phyloP scores from a whole-genome alignment of 2,797 vertebrate genomes.

The Myotis planiceps region DNA sequence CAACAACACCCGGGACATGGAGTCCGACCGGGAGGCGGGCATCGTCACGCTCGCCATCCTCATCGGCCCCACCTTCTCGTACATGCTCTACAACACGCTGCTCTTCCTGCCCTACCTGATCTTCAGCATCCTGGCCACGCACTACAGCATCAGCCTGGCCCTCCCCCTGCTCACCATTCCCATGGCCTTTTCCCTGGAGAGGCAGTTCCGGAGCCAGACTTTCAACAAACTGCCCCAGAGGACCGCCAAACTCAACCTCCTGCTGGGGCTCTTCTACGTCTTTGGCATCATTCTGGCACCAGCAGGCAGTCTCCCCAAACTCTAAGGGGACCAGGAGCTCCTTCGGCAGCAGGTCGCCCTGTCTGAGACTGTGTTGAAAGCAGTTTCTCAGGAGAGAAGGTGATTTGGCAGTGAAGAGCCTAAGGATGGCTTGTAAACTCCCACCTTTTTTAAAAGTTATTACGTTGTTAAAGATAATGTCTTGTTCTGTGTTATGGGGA shows the following conservation, averaged over 20 bases:
- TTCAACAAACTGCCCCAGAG: slow-evolving; percentile 95
- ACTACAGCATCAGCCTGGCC: slow-evolving; percentile 96
- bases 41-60: slow-evolving; percentile 98
- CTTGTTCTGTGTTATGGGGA: neutral
- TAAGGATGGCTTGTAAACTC: neutral
- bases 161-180: slow-evolving; percentile 97
- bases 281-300: slow-evolving; percentile 95
- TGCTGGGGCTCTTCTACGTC: slow-evolving; percentile 97
- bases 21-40: slow-evolving; percentile 96
- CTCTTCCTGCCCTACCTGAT: slow-evolving; percentile 96
- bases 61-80: slow-evolving; percentile 94
- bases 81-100: slow-evolving; percentile 94
- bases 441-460: neutral
- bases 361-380: neutral
- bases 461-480: neutral
- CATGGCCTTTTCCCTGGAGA: slow-evolving; percentile 96
- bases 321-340: slow-evolving; percentile 71
- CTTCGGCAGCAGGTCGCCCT: accelerated
- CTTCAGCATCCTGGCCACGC: slow-evolving; percentile 96
- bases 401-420: neutral
- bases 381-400: neutral
- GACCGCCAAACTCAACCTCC: slow-evolving; percentile 97
- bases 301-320: slow-evolving; percentile 91
- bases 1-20: slow-evolving; percentile 99
- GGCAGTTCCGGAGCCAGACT: slow-evolving; percentile 94